Evolutionary conservation across 2,797 vertebrate species (phyloP), one percentile per base, ranked within the genome.

Genomic region (Acipenser transmontanus): DNA sequence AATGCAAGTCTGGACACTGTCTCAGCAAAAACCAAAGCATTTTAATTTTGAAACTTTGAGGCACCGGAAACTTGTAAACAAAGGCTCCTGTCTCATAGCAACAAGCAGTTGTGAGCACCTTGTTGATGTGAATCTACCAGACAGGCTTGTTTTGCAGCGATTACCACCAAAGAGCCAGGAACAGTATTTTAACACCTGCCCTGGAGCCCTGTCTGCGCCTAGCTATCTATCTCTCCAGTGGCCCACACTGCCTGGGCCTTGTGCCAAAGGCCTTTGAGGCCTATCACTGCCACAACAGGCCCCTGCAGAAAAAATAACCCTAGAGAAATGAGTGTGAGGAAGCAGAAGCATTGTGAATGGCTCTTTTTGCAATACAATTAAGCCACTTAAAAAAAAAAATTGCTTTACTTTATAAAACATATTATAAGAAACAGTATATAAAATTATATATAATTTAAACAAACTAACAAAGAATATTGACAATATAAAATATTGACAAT

Each of bases 111-210:
- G 74, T 82, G 78, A 84, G 84, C 85, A 73, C 74, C 72, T 87
- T 87, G 88, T 82, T 84, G 85, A 84, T 83, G 80, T 61, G 84
- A 84, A 82, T 76, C 83, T 86, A 89, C 81, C 81, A 84, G 86
- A 88, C 82, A 81, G 84, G 75, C 84, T 85, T 89, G 85, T 87
- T 91, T 87, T 89, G 81, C 81, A 80, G 81, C 73, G 79, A 88
- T 90, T 82, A 80, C 86, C 82, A 85, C 82, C 70, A 83, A 85
- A 83, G 82, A 88, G 81, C 87, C 80, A 75, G 86, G 78, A 81
- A 76, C 77, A 82, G 86, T 86, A 89, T 89, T 91, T 89, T 87
- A 88, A 87, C 91, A 90, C 85, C 88, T 87, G 85, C 89, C 91
- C 75, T 63, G 80, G 84, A 86, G 85, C 85, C 79, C 82, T 85